Evolutionary conservation across 2,113 vertebrate genomes (phyloP).

Genomic region (Tragelaphus scriptus): DNA sequence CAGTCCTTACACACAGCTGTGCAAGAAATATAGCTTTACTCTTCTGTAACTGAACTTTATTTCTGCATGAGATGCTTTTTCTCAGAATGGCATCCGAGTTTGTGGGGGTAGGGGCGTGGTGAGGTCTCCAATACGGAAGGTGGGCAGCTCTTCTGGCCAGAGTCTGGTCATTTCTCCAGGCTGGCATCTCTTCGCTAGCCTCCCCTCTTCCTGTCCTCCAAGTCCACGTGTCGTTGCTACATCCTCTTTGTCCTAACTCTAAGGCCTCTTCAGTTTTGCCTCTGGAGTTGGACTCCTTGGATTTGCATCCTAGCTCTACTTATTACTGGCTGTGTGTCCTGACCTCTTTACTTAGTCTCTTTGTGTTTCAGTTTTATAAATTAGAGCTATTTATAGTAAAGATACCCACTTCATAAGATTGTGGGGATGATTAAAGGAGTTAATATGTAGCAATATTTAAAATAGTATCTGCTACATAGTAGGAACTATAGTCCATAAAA

Average conservation of each 20-base stretch:
- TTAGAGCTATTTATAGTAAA: neutral
- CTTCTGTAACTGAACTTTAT: neutral
- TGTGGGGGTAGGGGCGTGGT: neutral
- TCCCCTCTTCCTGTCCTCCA: neutral
- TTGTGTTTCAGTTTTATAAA: neutral
- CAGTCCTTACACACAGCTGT: neutral
- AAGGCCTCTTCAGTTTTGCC: neutral
- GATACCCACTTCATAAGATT: neutral
- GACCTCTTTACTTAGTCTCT: neutral
- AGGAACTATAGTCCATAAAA: neutral
- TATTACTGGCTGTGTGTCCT: neutral
- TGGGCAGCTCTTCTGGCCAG: neutral
- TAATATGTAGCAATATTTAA: neutral
- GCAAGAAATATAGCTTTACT: neutral
- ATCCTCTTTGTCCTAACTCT: neutral
- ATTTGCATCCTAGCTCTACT: neutral
- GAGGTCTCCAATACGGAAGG: neutral
- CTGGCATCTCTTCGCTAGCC: neutral
- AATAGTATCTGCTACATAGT: neutral
- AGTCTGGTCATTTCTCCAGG: no score
- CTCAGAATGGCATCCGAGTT: neutral
- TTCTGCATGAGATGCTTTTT: neutral
- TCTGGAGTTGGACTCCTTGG: neutral
- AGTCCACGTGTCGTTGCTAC: neutral
- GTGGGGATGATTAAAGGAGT: neutral